Evolutionary conservation across 2,888 invertebrate species (phyloP).

Genomic region (Chaetoderma sp.): DNA sequence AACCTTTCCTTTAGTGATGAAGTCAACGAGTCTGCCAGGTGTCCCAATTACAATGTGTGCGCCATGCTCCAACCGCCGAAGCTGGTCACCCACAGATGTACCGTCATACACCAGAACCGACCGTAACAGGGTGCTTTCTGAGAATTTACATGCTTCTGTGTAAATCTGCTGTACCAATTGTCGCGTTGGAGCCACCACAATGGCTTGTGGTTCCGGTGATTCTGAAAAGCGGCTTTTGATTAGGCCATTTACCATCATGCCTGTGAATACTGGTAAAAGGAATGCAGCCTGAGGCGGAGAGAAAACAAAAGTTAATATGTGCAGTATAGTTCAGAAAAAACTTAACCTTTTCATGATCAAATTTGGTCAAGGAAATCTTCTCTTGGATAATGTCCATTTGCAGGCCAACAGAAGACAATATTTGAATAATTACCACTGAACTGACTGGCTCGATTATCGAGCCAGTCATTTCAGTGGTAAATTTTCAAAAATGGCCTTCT

Average conservation of each 20-base stretch:
- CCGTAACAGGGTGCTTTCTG: constrained; percentile 80
- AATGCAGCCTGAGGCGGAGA: constrained; percentile 84
- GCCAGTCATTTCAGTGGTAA: too few relatives aligned
- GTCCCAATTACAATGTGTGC: constrained; percentile 82
- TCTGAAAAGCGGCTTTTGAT: constrained; percentile 49
- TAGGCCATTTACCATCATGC: constrained; percentile 60
- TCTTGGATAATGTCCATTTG: too few relatives aligned
- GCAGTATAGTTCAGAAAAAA: too few relatives aligned
- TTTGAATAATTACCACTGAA: too few relatives aligned
- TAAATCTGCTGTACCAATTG: constrained; percentile 91
- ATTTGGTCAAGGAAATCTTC: too few relatives aligned
- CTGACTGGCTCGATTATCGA: too few relatives aligned
- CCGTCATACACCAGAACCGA: constrained; percentile 83
- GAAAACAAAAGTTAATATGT: constrained; percentile 74
- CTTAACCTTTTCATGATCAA: too few relatives aligned
- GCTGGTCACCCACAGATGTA: constrained; percentile 82
- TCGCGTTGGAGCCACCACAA: constrained; percentile 91
- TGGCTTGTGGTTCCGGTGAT: constrained; percentile 80
- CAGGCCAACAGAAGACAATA: too few relatives aligned
- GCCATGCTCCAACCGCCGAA: constrained; percentile 74
- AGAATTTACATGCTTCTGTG: constrained; percentile 79
- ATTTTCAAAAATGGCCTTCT: too few relatives aligned
- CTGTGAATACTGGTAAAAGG: constrained; percentile 86
- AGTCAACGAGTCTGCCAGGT: constrained; percentile 79
- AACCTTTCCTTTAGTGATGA: constrained; percentile 74